phyloP scores from a whole-genome alignment of 2,888 invertebrate genomes.

The Lissocephala sabroskyi region DNA sequence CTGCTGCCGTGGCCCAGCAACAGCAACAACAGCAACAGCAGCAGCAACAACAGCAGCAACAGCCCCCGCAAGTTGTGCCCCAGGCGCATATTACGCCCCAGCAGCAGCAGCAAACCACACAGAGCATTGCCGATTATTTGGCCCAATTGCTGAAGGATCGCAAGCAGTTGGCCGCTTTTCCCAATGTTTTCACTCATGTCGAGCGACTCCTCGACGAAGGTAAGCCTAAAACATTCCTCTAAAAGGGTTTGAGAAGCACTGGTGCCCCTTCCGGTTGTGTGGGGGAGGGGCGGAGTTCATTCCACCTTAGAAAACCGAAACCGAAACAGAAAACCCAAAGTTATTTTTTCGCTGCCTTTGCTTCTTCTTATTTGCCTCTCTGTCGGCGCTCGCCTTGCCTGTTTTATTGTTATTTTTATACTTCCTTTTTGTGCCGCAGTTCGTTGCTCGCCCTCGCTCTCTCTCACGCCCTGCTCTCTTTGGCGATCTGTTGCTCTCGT shows the following conservation, averaged over 20 bases:
- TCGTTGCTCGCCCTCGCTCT: conserved; percentile 18
- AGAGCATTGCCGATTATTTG: conserved; percentile 99
- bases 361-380: neutral
- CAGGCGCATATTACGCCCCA: conserved; percentile 53
- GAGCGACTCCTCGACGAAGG: conserved; percentile 99
- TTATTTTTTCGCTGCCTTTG: neutral
- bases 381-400: conserved; percentile 14
- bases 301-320: conserved; percentile 47
- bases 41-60: conserved; percentile 43
- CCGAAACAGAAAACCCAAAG: no score
- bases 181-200: conserved; percentile 99
- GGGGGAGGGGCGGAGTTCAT: conserved; percentile 38
- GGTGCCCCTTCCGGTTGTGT: no score
- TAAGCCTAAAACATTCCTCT: no score
- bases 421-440: conserved; percentile 54
- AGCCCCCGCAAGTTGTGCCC: conserved; percentile 46
- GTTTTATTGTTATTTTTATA: conserved; percentile 57
- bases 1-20: conserved; percentile 31
- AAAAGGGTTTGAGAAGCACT: no score
- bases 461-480: conserved; percentile 7
- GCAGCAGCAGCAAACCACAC: conserved; percentile 80
- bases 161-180: conserved; percentile 99
- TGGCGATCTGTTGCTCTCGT: no score
- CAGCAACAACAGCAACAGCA: conserved; percentile 37
- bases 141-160: conserved; percentile 99